A percentile compares a stretch with the other conserved stretches of the same genome.
phyloP scores from a whole-genome alignment of 2,113 vertebrate genomes.

The Takifugu bimaculatus region DNA sequence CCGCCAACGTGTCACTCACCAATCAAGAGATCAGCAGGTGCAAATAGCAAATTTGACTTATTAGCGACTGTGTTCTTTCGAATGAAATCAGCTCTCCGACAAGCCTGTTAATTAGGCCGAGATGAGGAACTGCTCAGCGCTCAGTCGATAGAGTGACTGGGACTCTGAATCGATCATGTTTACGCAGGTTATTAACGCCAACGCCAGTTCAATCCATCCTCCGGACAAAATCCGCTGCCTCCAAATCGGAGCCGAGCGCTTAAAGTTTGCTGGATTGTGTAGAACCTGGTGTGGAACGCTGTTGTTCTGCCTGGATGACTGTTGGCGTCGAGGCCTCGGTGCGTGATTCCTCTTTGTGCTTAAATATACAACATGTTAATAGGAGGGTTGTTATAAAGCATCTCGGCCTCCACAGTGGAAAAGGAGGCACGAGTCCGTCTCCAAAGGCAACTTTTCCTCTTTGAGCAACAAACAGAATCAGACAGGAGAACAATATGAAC shows the following conservation, averaged over 20 bases:
- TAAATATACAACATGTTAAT: too few relatives aligned
- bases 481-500: constrained; percentile 7
- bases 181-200: constrained; percentile 37
- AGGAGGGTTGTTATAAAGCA: too few relatives aligned
- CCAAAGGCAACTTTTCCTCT: not conserved
- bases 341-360: too few relatives aligned
- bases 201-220: too few relatives aligned
- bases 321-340: too few relatives aligned
- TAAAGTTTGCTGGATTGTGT: too few relatives aligned
- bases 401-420: not conserved
- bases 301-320: too few relatives aligned
- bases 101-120: constrained; percentile 39
- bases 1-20: not conserved
- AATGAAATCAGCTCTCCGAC: constrained; percentile 22
- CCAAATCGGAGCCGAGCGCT: too few relatives aligned
- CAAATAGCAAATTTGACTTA: constrained; percentile 24
- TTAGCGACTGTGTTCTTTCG: constrained; percentile 21
- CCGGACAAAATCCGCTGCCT: too few relatives aligned
- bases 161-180: constrained; percentile 52
- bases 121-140: constrained; percentile 23
- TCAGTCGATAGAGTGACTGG: constrained; percentile 28
- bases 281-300: too few relatives aligned
- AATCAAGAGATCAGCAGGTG: constrained; percentile 1
- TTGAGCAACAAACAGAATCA: constrained; percentile 18
- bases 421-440: not conserved